These are phyloP conservation scores for Tachina lurida DNA, from an alignment of 2,888 invertebrate species.

Conservation along the genomic window DNA sequence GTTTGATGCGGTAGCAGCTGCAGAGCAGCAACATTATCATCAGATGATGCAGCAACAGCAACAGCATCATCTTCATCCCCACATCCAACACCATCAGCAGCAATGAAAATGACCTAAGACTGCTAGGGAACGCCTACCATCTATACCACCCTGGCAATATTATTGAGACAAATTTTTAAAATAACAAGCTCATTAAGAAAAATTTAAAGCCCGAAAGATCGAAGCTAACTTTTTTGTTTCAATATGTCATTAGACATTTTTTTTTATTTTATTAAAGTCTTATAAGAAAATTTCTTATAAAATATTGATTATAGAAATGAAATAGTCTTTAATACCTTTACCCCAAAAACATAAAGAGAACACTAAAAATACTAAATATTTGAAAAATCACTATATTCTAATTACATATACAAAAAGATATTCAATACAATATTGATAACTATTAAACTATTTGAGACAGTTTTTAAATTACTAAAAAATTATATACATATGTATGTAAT, in stretches of 20 bases:
- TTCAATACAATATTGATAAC: conserved; percentile 28
- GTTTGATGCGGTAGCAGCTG: conserved; percentile 80
- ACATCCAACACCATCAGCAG: conserved; percentile 74
- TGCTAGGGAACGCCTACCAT: conserved; percentile 67
- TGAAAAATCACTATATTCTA: conserved; percentile 5
- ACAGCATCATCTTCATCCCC: conserved; percentile 74
- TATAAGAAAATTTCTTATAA: conserved; percentile 32
- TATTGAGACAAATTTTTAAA: conserved; percentile 65
- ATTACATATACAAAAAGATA: not conserved
- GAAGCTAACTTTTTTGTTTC: conserved; percentile 15
- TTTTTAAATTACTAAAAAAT: conserved; percentile 18
- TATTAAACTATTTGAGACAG: conserved; percentile 25
- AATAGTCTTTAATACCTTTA: conserved; percentile 32
- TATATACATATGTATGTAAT: not conserved
- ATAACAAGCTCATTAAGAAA: conserved; percentile 24
- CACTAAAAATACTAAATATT: conserved; percentile 32
- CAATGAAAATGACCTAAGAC: conserved; percentile 76
- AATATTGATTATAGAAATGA: not conserved
- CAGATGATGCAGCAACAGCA: conserved; percentile 75
- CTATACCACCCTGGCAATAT: conserved; percentile 77
- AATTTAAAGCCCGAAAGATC: not conserved
- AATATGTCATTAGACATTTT: conserved; percentile 23
- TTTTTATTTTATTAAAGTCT: conserved; percentile 45
- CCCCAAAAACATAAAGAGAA: conserved; percentile 26
- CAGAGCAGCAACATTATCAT: conserved; percentile 80